Evolutionary conservation across 2,888 invertebrate genomes (phyloP).

Genomic region (Nasonia oneida): DNA sequence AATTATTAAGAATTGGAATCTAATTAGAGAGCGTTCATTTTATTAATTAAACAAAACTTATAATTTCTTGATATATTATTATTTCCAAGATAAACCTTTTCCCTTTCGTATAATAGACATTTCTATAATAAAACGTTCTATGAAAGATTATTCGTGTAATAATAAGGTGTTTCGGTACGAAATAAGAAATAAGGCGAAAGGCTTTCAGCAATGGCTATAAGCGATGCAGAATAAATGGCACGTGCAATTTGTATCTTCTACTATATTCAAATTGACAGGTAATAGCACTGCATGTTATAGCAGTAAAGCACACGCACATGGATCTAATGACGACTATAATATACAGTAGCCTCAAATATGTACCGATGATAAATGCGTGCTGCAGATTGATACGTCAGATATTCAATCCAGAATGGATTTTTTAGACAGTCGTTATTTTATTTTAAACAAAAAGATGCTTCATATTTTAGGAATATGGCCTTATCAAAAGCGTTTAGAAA

Average conservation of each 20-base stretch:
- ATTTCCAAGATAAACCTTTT: not conserved
- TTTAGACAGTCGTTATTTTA: constrained; percentile 3
- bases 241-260: constrained; percentile 1
- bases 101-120: not conserved
- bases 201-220: not conserved
- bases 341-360: not conserved
- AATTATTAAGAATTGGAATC: no score
- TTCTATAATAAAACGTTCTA: not conserved
- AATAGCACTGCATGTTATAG: not conserved
- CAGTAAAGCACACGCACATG: not conserved
- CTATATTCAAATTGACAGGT: constrained; percentile 1
- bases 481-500: not conserved
- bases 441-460: constrained; percentile 20
- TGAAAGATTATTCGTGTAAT: not conserved
- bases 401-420: not conserved
- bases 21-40: no score
- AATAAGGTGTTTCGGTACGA: not conserved
- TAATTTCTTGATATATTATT: no score
- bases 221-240: not conserved
- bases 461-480: not conserved
- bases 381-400: not conserved
- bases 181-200: not conserved
- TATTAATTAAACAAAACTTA: no score
- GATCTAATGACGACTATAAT: not conserved
- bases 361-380: not conserved